Base-by-base conservation (phyloP, 2,888 invertebrate species). In the Andrena flavipes region DNA sequence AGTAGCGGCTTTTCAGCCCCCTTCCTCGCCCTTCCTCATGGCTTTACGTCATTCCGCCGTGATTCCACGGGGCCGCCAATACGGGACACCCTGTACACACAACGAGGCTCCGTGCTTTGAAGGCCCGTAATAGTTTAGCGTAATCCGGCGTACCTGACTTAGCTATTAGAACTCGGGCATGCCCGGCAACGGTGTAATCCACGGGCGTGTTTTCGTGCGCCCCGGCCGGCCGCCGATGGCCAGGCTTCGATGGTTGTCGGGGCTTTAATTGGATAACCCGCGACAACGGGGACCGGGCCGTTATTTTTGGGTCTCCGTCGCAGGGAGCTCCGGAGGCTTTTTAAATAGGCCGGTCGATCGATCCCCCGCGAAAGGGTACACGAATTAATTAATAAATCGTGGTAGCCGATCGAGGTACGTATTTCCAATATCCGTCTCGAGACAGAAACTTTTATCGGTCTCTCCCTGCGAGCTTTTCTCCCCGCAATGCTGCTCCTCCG, bases 51-150 rank as follows among this genome's bases (percentile, higher is more conserved):
- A 75, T 84, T 83, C 72, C 73, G 78, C 54, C 78, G 78, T 70
- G 83, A 74, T 68, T 82, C 77, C 68, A 75, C 67, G 65, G 65
- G 56, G 49, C 63, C 33, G 70, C 76, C 84, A 85, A 88, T 85
- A 84, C 87, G 82, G 87, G 84, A 90, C 85, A 88, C 87, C 87
- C 87, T 87, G 88, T 91, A 87, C 86, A 89, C 85, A 88, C 86
- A 84, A 72, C 84, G 86, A 71, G 84, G 78, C 75, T 59, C 42
- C 80, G 84, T 86, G 86, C 90, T 91, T 89, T 89, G 91, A 91
- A 91, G 90, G 84, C 84, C 86, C 87, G 82, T 88, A 80, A 88
- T 87, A 90, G 91, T 92, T 91, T 89, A 90, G 84, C 87, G 88
- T 91, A 92, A 92, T 91, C 91, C 90, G 68, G 73, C 86, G 85